Percentiles rank a stretch among this genome's conserved stretches.
These are phyloP conservation scores for Bombus breviceps DNA, from an alignment of 1,140 invertebrate species.

Conservation along the genomic window DNA sequence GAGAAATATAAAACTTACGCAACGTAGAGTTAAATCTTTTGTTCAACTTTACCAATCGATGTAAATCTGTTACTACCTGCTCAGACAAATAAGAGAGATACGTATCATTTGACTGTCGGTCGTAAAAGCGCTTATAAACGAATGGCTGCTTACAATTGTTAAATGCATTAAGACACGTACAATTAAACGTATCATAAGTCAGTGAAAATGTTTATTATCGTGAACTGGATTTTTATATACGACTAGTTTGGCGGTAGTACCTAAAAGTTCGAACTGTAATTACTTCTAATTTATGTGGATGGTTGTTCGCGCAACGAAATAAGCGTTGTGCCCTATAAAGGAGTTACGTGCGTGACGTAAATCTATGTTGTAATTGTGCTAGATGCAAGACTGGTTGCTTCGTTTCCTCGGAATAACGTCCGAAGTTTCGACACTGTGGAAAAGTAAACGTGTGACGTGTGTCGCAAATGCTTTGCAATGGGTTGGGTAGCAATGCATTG, in stretches of 20 bases:
- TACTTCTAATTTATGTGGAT: background rate
- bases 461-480: background rate
- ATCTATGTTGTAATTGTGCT: background rate
- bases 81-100: too few relatives aligned
- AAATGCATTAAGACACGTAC: too few relatives aligned
- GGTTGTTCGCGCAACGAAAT: background rate
- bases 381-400: background rate
- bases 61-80: too few relatives aligned
- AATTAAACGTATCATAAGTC: too few relatives aligned
- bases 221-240: background rate
- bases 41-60: too few relatives aligned
- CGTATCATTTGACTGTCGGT: too few relatives aligned
- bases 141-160: too few relatives aligned
- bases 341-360: background rate
- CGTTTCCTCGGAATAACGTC: slow-evolving; percentile 18
- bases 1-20: background rate
- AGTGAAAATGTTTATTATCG: too few relatives aligned
- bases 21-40: too few relatives aligned
- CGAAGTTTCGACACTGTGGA: slow-evolving; percentile 26
- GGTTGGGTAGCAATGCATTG: background rate
- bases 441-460: slow-evolving; percentile 16
- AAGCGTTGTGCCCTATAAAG: background rate
- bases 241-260: background rate
- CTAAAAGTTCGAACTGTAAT: background rate
- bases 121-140: too few relatives aligned